These are phyloP conservation scores for Agrotis exclamationis DNA, from an alignment of 2,888 invertebrate species.

Conservation along the genomic window DNA sequence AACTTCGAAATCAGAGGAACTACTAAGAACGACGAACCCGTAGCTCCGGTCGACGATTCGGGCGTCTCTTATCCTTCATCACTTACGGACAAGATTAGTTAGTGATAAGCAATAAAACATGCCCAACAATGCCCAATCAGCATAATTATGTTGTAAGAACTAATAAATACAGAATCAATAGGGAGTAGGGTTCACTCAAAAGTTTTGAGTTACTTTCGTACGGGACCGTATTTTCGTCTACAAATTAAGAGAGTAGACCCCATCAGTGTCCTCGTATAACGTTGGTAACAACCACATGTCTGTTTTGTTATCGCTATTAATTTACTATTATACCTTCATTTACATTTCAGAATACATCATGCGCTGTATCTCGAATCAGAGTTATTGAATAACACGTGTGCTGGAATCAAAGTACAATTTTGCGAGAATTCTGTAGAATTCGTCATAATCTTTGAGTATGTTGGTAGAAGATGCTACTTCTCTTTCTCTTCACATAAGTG, in stretches of 20 bases:
- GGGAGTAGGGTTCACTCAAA: no score
- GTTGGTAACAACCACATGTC: not conserved
- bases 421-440: not conserved
- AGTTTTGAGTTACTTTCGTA: no score
- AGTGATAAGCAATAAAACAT: no score
- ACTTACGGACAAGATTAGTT: no score
- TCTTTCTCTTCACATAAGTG: conserved; percentile 5
- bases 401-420: conserved; percentile 1
- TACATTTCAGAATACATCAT: conserved; percentile 13
- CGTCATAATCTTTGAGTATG: not conserved
- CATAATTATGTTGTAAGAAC: no score
- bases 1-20: not conserved
- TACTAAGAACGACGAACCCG: no score
- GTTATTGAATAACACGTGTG: conserved; percentile 28
- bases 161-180: no score
- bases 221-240: no score
- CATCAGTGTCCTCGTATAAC: not conserved
- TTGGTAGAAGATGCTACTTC: not conserved
- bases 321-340: conserved; percentile 15
- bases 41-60: no score
- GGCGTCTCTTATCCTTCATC: no score
- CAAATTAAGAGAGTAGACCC: no score
- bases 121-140: no score
- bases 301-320: conserved; percentile 10
- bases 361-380: conserved; percentile 7